Evolutionary conservation across 2,888 invertebrate genomes (phyloP).

Genomic region (Lasioglossum calceatum): DNA sequence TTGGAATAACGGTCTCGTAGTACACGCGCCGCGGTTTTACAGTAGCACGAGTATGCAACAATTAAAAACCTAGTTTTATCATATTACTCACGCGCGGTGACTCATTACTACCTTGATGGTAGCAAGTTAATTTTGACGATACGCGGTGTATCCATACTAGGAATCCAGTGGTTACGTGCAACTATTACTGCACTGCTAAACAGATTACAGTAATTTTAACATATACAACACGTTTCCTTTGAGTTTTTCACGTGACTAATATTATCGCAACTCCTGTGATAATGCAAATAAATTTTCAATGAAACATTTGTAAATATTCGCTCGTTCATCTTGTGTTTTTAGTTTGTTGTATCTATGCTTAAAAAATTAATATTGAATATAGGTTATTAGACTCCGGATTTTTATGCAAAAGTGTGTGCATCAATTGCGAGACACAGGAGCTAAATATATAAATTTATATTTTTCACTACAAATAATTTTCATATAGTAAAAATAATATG

Average conservation of each 20-base stretch:
- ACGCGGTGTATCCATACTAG: slow-evolving; percentile 35
- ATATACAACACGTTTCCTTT: background rate
- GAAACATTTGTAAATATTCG: background rate
- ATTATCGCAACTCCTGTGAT: background rate
- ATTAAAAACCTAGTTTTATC: slow-evolving; percentile 64
- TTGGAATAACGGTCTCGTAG: background rate
- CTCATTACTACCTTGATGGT: slow-evolving; percentile 58
- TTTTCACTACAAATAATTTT: too few relatives aligned
- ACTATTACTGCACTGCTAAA: slow-evolving; percentile 3
- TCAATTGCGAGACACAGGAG: too few relatives aligned
- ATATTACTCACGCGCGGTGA: slow-evolving; percentile 62
- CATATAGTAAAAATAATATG: too few relatives aligned
- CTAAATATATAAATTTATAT: too few relatives aligned
- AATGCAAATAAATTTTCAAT: background rate
- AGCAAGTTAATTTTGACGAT: slow-evolving; percentile 59
- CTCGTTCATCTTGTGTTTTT: background rate
- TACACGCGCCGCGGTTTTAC: slow-evolving; percentile 19
- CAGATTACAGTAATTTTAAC: background rate
- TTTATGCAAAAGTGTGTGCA: too few relatives aligned
- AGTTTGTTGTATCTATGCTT: background rate
- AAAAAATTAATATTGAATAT: background rate
- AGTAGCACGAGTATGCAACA: slow-evolving; percentile 43
- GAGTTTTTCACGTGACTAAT: background rate
- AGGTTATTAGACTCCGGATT: background rate
- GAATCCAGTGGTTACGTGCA: slow-evolving; percentile 19